These are phyloP conservation scores for Metallyticus violacea DNA, from an alignment of 2,888 invertebrate species.

Conservation along the genomic window DNA sequence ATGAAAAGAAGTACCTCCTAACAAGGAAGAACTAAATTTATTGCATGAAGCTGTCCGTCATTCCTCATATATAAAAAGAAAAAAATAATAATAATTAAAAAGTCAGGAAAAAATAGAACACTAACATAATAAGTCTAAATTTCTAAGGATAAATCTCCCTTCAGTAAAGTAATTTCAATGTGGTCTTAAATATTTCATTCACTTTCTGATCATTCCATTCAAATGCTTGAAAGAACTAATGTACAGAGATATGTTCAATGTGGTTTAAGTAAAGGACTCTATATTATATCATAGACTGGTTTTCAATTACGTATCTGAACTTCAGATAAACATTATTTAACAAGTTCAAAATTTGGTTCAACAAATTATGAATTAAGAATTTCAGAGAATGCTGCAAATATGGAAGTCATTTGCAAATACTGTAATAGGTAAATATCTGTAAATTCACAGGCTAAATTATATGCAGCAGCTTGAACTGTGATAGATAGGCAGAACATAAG, in stretches of 20 bases:
- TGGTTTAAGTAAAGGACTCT: neutral
- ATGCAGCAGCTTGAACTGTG: neutral
- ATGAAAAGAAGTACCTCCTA: neutral
- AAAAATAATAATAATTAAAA: too few species aligned
- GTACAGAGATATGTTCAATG: constrained; percentile 3
- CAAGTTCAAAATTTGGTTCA: neutral
- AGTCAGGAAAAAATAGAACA: too few species aligned
- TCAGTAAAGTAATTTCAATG: neutral
- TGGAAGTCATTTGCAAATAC: neutral
- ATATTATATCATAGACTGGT: neutral
- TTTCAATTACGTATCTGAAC: neutral
- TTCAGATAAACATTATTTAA: neutral
- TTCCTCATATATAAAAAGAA: neutral
- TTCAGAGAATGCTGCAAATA: neutral
- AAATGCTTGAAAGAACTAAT: constrained; percentile 3
- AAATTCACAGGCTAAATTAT: neutral
- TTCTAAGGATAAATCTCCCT: neutral
- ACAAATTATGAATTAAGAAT: neutral
- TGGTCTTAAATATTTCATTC: constrained; percentile 1
- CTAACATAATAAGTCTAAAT: neutral
- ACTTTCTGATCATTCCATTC: constrained; percentile 14
- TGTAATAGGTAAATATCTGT: neutral
- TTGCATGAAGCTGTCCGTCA: neutral
- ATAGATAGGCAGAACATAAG: neutral
- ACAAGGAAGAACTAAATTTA: neutral